Evolutionary conservation across 2,113 vertebrate genomes (phyloP), one percentile per base, ranked within the genome.

Genomic region (Haplochromis burtoni): DNA sequence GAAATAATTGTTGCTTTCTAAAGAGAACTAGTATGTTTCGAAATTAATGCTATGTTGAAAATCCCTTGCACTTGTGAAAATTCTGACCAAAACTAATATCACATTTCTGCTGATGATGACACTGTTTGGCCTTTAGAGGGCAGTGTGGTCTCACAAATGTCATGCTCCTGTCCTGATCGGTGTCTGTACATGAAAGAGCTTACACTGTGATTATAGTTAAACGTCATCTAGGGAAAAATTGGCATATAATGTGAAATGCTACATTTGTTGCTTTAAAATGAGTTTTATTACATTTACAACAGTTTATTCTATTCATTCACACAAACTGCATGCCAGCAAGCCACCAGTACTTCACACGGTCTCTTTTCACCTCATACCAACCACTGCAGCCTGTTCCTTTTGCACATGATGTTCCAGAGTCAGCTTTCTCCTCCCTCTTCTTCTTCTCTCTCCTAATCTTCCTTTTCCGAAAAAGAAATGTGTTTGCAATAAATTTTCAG

Each of bases 401-500:
- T 38, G 86, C n/a, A 90, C 84, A 86, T 33, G 11, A 55, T 87
- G 84, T 93, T 88, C 87, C 80, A 81, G 85, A 10, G 2, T 29
- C 53, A 49, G 4, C 21, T 40, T 76, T 82, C 47, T 86, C 51
- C 76, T 53, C 81, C 59, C 49, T 24, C 40, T 51, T 55, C 10
- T 68, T n/a, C 57, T 54, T 55, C 12, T 81, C 71, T n/a, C 71
- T 78, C 42, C 0, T 78, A 33, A 35, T 81, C 57, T 13, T 71
- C 63, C 5, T 81, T 54, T 24, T 61, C 59, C 80, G 84, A 73
- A 68, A 29, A 68, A 29, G 61, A 61, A 92, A 85, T 84, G 63
- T 87, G 85, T 87, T 90, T 24, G n/a, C 76, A 85, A 89, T 89
- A 38, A 86, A 71, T 45, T 55, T 11, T 81, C 49, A 71, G 92